Conservation (phyloP, 2,888 invertebrate genomes). For the Ceraclea dissimilis region DNA sequence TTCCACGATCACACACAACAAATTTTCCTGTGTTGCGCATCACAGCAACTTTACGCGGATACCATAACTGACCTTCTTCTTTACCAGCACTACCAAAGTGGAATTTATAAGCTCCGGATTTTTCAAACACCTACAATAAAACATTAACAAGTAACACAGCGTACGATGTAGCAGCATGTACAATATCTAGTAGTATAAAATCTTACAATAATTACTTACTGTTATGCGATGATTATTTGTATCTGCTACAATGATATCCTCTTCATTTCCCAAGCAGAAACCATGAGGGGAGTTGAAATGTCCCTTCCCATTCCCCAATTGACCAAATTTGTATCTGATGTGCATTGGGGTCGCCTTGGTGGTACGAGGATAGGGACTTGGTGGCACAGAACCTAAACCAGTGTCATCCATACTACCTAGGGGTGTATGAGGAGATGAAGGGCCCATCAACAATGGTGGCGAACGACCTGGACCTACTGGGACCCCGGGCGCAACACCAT, state of each 20-base stretch:
- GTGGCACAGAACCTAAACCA: constrained; percentile 41
- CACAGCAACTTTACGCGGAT: constrained; percentile 91
- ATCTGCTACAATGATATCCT: constrained; percentile 94
- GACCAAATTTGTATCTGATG: constrained; percentile 88
- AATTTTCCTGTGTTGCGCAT: constrained; percentile 82
- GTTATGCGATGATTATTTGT: constrained; percentile 96
- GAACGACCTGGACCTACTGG: constrained; percentile 17
- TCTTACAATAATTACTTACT: too few species aligned
- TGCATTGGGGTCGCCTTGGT: constrained; percentile 79
- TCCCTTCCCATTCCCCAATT: constrained; percentile 84
- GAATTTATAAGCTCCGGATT: constrained; percentile 85
- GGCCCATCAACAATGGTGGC: constrained; percentile 30
- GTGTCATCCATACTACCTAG: constrained; percentile 36
- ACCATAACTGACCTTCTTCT: constrained; percentile 95
- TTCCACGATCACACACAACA: constrained; percentile 96
- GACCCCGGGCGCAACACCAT: constrained; percentile 16
- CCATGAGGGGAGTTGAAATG: constrained; percentile 97
- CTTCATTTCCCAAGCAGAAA: constrained; percentile 89
- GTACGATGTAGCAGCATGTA: too few species aligned
- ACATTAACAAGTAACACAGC: not conserved
- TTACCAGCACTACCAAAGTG: constrained; percentile 93
- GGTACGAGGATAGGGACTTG: constrained; percentile 52
- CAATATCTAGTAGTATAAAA: too few species aligned
- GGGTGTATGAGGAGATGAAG: constrained; percentile 42
- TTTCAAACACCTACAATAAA: constrained; percentile 73